These are phyloP conservation scores for Cylloceria caligata DNA, from an alignment of 2,888 invertebrate genomes.

Conservation along the genomic window DNA sequence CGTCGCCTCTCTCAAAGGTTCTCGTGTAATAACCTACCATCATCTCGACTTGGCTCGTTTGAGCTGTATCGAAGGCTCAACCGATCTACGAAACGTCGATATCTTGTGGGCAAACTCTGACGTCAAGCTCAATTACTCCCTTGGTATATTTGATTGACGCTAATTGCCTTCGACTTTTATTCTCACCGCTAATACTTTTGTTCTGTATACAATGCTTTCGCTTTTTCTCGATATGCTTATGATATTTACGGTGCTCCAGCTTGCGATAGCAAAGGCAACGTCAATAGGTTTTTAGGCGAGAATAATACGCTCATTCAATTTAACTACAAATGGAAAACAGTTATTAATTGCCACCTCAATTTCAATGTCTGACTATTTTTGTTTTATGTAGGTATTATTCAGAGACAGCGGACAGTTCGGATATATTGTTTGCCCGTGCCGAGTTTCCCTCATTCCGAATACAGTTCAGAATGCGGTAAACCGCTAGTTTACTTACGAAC, in stretches of 20 bases:
- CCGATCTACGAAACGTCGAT: constrained; percentile 38
- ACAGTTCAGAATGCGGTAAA: constrained; percentile 27
- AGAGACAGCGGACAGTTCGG: not conserved
- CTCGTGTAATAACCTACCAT: constrained; percentile 40
- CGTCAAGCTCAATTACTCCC: constrained; percentile 49
- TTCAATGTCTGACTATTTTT: not conserved
- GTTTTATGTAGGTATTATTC: not conserved
- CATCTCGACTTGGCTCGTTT: not conserved
- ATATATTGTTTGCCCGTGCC: not conserved
- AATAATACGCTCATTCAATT: not conserved
- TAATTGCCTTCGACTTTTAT: constrained; percentile 57
- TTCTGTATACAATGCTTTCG: not conserved
- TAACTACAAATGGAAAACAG: not conserved
- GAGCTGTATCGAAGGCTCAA: constrained; percentile 14
- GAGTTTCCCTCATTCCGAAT: not conserved
- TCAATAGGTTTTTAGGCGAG: not conserved
- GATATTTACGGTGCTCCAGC: not conserved
- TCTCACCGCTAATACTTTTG: not conserved
- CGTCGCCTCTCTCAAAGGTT: constrained; percentile 7
- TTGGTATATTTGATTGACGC: constrained; percentile 54
- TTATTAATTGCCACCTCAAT: not conserved
- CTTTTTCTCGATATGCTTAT: not conserved
- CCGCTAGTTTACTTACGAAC: constrained; percentile 5
- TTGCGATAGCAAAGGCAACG: not conserved
- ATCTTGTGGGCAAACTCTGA: constrained; percentile 35